A percentile compares a stretch with the other conserved stretches of the same genome.
These are phyloP conservation scores for Lycorma delicatula DNA, from an alignment of 1,140 invertebrate genomes.

Conservation along the genomic window DNA sequence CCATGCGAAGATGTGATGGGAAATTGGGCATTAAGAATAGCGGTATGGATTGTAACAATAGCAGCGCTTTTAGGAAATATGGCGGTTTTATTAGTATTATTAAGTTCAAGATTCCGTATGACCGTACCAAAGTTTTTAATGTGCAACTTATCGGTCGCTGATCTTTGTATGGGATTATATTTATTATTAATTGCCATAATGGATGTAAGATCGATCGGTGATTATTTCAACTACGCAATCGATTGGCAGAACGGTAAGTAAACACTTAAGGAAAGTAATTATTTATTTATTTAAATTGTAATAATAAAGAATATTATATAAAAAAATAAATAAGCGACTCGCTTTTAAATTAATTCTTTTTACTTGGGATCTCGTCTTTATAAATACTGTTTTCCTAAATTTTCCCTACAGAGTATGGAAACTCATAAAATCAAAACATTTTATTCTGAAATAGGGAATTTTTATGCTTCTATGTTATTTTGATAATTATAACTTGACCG, in stretches of 20 bases:
- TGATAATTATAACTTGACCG: too few relatives aligned
- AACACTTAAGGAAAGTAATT: too few relatives aligned
- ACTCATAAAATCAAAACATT: too few relatives aligned
- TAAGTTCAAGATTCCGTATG: slow-evolving; percentile 48
- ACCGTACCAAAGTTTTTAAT: slow-evolving; percentile 77
- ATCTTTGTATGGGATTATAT: slow-evolving; percentile 76
- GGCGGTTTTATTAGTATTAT: slow-evolving; percentile 67
- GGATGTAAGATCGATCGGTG: slow-evolving; percentile 70
- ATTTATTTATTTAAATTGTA: too few relatives aligned
- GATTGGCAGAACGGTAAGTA: slow-evolving; percentile 75
- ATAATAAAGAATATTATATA: too few relatives aligned
- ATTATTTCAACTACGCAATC: slow-evolving; percentile 83
- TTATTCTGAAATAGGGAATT: too few relatives aligned
- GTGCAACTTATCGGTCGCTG: slow-evolving; percentile 80
- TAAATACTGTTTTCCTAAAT: too few relatives aligned
- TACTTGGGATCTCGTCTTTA: too few relatives aligned
- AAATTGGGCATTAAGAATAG: slow-evolving; percentile 31
- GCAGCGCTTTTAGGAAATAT: slow-evolving; percentile 58
- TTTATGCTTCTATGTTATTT: too few relatives aligned
- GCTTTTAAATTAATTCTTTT: too few relatives aligned
- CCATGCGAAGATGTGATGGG: slow-evolving; percentile 63
- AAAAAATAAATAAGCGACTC: too few relatives aligned
- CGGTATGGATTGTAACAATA: slow-evolving; percentile 52
- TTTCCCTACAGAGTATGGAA: too few relatives aligned
- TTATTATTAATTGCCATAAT: slow-evolving; percentile 73